Base-by-base conservation (phyloP, 2,113 vertebrate species). In the Chaetops frenatus region DNA sequence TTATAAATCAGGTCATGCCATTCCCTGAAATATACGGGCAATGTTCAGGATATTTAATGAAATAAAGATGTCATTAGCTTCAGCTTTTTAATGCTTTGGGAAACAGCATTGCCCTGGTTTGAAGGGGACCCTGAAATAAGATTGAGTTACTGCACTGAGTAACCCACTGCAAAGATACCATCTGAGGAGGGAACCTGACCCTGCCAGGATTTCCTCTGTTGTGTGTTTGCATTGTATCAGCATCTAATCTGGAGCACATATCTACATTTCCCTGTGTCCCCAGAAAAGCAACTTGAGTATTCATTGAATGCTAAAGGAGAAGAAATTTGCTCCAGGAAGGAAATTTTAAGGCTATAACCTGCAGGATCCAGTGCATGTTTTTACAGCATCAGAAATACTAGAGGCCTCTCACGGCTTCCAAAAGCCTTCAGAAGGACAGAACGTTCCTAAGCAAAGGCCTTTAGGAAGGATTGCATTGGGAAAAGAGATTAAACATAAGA, bases 111-210 rank as follows among this genome's bases (percentile, higher is more conserved):
- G 74, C 80, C 78, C 71, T 61, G 85, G 58, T 84, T 94, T 82
- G 70, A 58, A 92, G 65, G 66, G n/a, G 76, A 54, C 70, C 57
- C 74, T 93, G 76, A 79, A 92, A 81, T 20, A 56, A 72, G 88
- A 95, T 95, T 86, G 73, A 74, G 88, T 96, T 96, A 85, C 94
- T 25, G 38, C 3, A 14, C 60, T 54, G 88, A 81, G 65, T 74
- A 74, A 86, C n/a, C 38, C 82, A 51, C 14, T 51, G 73, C 71
- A 87, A 21, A 93, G 86, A 94, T 91, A 97, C 42, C 38, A 96
- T 97, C 95, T 95, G 67, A 81, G 92, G 12, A 91, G 90, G 91
- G 77, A 96, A 97, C 76, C 80, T 33, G 91, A 96, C 57, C 82
- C 87, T 5, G 27, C 51, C 80, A 88, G 87, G 73, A 92, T 92